Evolutionary conservation across 2,888 invertebrate species (phyloP), one percentile per base, ranked within the genome.

Genomic region (Ochropleura leucogaster): DNA sequence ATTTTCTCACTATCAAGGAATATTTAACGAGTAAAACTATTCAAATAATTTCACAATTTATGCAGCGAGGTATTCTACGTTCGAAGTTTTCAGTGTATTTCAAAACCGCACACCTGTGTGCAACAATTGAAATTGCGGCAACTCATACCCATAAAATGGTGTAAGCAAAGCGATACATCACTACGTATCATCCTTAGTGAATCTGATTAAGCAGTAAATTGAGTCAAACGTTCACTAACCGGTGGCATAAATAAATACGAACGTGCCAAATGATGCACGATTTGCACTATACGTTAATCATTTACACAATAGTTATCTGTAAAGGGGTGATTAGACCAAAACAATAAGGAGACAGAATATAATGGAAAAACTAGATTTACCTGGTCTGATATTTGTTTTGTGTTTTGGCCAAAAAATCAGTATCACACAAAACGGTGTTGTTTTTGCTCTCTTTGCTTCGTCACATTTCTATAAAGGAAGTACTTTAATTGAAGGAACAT

Each of bases 241-340:
- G 86, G 91, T 90, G 92, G 92, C 92, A 93, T 94, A 92, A 93
- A 94, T 94, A 94, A 93, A 93, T 92, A 91, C 90, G 89, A 93
- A 90, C 93, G 92, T 92, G 94, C 90, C 89, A 92, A 92, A 92
- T 92, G 93, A 93, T 91, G 95, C 95, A 95, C 95, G 95, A 95
- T 91, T 89, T 88, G 83, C 76, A 85, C 80, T 80, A 84, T 80
- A 89, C 91, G 90, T 90, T 90, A 87, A 89, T 92, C 90, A 93
- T 91, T 93, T 92, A 89, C 91, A 91, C 92, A 91, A 92, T 90
- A 87, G 85, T 85, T 77, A 83, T 84, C 82, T 83, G 81, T 82
- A 80, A 82, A 72, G 80, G 62, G 47, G 79, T 65, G 83, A 72
- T 72, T 83, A 80, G 57, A 80, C 64, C 12, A 53, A 51, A 60